Percentiles rank a stretch among this genome's conserved stretches.
Evolutionary conservation across 2,113 vertebrate species (phyloP).

Genomic region (Phasianus colchicus): DNA sequence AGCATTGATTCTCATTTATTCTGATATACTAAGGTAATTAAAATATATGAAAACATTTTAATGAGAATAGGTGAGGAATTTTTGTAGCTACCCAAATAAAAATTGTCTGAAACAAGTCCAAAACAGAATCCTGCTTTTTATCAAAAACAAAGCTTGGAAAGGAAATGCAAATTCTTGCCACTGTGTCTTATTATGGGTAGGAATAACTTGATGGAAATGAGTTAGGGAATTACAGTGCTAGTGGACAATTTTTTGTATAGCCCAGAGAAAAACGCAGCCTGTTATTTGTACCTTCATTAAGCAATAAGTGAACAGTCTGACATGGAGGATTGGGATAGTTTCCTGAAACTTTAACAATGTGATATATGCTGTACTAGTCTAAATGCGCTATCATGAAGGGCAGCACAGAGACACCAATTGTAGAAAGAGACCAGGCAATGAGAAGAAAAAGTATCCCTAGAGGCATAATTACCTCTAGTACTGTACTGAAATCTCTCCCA

Average conservation of each 20-base stretch:
- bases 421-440: not conserved
- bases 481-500: not conserved
- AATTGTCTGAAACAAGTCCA: not conserved
- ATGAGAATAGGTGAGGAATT: not conserved
- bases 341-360: not conserved
- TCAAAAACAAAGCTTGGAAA: not conserved
- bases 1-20: not conserved
- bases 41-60: not conserved
- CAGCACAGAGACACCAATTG: not conserved
- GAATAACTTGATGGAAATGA: not conserved
- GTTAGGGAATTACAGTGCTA: not conserved
- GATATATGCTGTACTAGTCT: not conserved
- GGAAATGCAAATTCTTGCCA: not conserved
- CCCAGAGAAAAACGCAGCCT: not conserved
- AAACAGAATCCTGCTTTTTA: not conserved
- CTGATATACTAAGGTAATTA: not conserved
- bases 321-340: not conserved
- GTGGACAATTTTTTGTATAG: not conserved
- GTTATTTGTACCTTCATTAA: not conserved
- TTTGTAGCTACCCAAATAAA: not conserved
- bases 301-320: not conserved
- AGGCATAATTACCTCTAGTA: not conserved
- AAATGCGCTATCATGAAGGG: not conserved
- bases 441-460: constrained; percentile 32
- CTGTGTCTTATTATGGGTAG: not conserved